phyloP scores from a whole-genome alignment of 2,113 vertebrate genomes.

The Pangasianodon gigas region DNA sequence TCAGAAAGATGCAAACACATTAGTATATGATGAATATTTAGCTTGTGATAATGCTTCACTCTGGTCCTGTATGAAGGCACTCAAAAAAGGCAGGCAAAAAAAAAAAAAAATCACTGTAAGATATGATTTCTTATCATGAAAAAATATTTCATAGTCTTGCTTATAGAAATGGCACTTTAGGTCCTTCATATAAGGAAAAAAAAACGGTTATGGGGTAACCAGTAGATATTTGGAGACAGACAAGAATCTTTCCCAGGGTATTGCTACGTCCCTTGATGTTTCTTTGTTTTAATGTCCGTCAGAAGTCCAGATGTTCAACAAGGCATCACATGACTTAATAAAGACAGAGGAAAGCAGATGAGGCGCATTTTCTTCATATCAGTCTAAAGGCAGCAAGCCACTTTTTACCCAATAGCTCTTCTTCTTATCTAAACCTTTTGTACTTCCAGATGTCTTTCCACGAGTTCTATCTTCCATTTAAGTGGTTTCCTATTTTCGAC shows the following conservation, averaged over 20 bases:
- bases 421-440: constrained; percentile 40
- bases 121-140: background rate
- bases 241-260: background rate
- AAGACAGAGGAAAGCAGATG: constrained; percentile 33
- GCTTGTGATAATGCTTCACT: background rate
- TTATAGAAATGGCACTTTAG: background rate
- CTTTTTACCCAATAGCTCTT: constrained; percentile 15
- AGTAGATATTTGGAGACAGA: background rate
- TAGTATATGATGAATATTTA: constrained; percentile 30
- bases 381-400: background rate
- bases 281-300: constrained; percentile 5
- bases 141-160: background rate
- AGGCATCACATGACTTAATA: constrained; percentile 27
- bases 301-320: constrained; percentile 29
- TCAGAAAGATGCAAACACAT: constrained; percentile 45
- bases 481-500: constrained; percentile 27
- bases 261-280: background rate
- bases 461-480: constrained; percentile 4
- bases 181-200: background rate
- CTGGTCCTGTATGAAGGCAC: background rate
- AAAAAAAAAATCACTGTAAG: background rate
- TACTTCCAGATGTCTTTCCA: constrained; percentile 42
- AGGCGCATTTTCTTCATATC: constrained; percentile 25
- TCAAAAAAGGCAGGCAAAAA: background rate
- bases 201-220: background rate